Evolutionary conservation across 2,113 vertebrate species (phyloP), one percentile per base, ranked within the genome.

Genomic region (Callopanchax toddi): DNA sequence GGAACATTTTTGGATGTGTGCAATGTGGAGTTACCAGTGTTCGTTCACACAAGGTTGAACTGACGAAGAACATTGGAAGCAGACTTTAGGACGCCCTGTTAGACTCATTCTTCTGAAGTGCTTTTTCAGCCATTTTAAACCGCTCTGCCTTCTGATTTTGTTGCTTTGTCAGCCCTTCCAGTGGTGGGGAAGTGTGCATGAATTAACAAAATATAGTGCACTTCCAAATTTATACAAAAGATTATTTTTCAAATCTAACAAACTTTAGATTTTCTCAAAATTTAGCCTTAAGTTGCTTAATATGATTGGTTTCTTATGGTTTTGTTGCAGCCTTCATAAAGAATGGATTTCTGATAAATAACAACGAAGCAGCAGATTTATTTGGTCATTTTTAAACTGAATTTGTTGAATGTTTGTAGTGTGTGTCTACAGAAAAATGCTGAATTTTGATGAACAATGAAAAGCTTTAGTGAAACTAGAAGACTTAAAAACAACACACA

Each of bases 191-290:
- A 51, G 51, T 59, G 26, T 39, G 77, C 84, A 71, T 5, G 13
- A 8, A 34, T 18, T 34, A 68, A 72, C 40, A 67, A 25, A 56
- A 59, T 23, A 64, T 57, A 11, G 46, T 52, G 49, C 68, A 51
- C 54, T 81, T 82, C 37, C 48, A 69, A 67, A 76, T 89, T 87
- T 89, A 86, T 85, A 89, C 86, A 87, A 53, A 71, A 46, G 40
- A 15, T 3, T 59, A 12, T 12, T 82, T 70, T 78, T 63, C 6
- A 68, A 81, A 37, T 22, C 25, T 74, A 56, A 18, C 18, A 10
- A n/a, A n/a, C 1, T 45, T 64, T 53, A 32, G 21, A 32, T 68
- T 49, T 32, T 52, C 7, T 23, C 23, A 45, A 36, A 59, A 37
- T 70, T 55, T 45, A 52, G 63, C 78, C 74, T 76, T 78, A 64